Percentiles rank a stretch among this genome's conserved stretches.
phyloP scores from a whole-genome alignment of 2,113 vertebrate species.

The Mesocricetus auratus region DNA sequence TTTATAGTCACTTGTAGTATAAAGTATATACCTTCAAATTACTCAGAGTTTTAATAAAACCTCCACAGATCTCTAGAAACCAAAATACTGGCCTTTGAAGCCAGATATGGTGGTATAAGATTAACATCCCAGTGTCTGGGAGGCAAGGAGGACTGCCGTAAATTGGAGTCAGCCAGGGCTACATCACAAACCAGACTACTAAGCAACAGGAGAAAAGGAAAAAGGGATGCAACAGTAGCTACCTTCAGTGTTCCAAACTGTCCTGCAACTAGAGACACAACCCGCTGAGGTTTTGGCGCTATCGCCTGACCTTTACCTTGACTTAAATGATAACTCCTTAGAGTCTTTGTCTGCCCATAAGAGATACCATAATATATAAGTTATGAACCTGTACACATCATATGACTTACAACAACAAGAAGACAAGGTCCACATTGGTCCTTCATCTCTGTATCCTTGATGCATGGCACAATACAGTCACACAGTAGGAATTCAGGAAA shows the following conservation, averaged over 20 bases:
- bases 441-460: background rate
- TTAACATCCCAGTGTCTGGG: background rate
- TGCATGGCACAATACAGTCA: background rate
- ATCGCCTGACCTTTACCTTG: background rate
- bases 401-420: background rate
- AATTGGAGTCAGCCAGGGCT: background rate
- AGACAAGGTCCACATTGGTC: background rate
- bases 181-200: background rate
- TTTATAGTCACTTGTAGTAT: background rate
- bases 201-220: background rate
- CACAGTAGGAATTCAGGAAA: background rate
- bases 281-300: background rate
- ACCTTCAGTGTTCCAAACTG: background rate
- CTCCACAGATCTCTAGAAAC: background rate
- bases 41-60: constrained; percentile 18
- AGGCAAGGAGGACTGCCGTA: background rate
- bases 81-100: background rate
- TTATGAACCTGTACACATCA: background rate
- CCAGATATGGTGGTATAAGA: background rate
- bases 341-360: background rate
- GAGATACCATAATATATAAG: background rate
- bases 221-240: background rate
- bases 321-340: background rate
- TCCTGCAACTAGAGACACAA: background rate
- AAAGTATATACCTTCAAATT: background rate